phyloP scores from a whole-genome alignment of 2,113 vertebrate genomes.

The Pristiophorus japonicus region DNA sequence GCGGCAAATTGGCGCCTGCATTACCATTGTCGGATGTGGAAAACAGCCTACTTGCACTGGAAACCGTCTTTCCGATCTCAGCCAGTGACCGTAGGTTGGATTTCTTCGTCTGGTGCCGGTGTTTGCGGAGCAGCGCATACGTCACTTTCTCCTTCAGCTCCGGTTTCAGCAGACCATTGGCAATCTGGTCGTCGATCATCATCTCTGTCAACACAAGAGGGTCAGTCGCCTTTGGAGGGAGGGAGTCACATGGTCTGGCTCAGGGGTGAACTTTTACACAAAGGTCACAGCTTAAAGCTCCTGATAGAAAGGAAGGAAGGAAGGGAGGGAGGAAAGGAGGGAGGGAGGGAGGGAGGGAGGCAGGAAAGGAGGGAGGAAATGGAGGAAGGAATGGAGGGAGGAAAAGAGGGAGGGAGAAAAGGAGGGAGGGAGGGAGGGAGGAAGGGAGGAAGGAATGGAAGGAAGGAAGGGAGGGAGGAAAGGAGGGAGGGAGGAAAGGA shows the following conservation, averaged over 20 bases:
- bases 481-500: no score
- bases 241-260: neutral
- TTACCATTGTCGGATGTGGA: conserved; percentile 93
- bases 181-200: conserved; percentile 90
- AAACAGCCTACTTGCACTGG: conserved; percentile 99
- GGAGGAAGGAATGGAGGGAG: no score
- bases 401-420: no score
- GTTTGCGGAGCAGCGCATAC: conserved; percentile 87
- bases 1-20: conserved; percentile 69
- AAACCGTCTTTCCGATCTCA: conserved; percentile 97
- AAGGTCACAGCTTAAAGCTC: neutral
- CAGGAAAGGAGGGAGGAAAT: no score
- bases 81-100: conserved; percentile 94
- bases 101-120: conserved; percentile 97
- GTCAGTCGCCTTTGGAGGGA: neutral
- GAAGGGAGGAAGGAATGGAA: no score
- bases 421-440: no score
- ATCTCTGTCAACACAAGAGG: conserved; percentile 61
- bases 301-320: no score
- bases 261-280: neutral
- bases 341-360: no score
- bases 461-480: no score
- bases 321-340: no score
- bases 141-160: conserved; percentile 94
- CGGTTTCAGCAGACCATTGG: conserved; percentile 77